A percentile compares a stretch with the other conserved stretches of the same genome.
phyloP scores from a whole-genome alignment of 2,113 vertebrate genomes.

The Spea bombifrons region DNA sequence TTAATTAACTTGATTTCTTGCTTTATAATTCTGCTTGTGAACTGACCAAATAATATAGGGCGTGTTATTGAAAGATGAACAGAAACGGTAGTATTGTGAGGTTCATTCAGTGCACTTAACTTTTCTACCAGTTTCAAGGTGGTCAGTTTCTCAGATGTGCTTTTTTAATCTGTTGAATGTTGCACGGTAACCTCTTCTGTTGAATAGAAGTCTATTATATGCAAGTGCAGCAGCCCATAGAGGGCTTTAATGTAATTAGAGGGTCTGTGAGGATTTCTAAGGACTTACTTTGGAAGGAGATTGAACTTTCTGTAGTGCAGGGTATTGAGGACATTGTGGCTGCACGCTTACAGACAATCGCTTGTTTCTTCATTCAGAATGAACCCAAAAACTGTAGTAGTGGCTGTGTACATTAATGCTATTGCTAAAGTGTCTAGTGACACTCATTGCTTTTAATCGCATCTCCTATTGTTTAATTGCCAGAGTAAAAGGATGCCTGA shows the following conservation, averaged over 20 bases:
- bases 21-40: too few species aligned
- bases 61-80: too few species aligned
- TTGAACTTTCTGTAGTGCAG: conserved; percentile 34
- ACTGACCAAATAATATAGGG: too few species aligned
- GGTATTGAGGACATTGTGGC: conserved; percentile 37
- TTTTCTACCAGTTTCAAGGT: background rate
- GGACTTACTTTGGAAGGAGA: conserved; percentile 31
- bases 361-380: conserved; percentile 10
- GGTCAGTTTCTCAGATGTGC: conserved; percentile 15
- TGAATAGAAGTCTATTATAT: conserved; percentile 28
- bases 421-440: conserved; percentile 12
- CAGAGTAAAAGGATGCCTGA: too few species aligned
- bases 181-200: conserved; percentile 1
- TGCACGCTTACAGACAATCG: conserved; percentile 21
- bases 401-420: background rate
- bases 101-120: background rate
- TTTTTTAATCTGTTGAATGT: conserved; percentile 13
- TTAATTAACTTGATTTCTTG: too few species aligned
- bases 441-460: background rate
- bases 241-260: conserved; percentile 42
- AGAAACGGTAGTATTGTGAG: too few species aligned
- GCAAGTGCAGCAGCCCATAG: conserved; percentile 15
- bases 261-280: conserved; percentile 10
- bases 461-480: too few species aligned
- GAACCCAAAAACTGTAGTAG: background rate